Percentiles rank a stretch among this genome's conserved stretches.
Evolutionary conservation across 2,113 vertebrate species (phyloP).

Genomic region (Chrysochloris asiatica): DNA sequence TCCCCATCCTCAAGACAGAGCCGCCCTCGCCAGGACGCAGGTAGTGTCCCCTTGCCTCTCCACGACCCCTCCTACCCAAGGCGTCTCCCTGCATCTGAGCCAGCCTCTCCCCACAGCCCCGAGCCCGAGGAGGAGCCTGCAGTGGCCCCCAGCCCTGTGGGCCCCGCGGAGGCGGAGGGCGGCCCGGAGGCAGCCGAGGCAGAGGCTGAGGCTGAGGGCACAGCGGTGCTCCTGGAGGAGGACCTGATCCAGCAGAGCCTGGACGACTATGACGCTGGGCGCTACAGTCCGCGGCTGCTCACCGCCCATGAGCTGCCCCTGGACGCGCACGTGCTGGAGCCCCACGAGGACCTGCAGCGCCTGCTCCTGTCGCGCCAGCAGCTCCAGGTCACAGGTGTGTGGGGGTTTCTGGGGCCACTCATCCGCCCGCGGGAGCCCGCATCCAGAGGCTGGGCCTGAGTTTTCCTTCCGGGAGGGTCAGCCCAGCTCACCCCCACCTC

Average conservation of each 20-base stretch:
- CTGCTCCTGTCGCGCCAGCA: slow-evolving; percentile 92
- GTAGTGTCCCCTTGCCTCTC: slow-evolving; percentile 34
- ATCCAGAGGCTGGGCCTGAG: too few relatives aligned
- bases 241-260: slow-evolving; percentile 98
- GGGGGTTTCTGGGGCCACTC: too few relatives aligned
- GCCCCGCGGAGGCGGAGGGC: slow-evolving; percentile 41
- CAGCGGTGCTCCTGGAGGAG: slow-evolving; percentile 96
- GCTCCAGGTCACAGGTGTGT: slow-evolving; percentile 89
- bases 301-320: slow-evolving; percentile 91
- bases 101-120: slow-evolving; percentile 66
- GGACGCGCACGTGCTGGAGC: slow-evolving; percentile 91
- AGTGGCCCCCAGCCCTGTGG: slow-evolving; percentile 37
- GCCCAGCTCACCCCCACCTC: background rate
- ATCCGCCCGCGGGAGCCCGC: too few relatives aligned
- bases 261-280: slow-evolving; percentile 94
- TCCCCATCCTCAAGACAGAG: slow-evolving; percentile 94
- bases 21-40: slow-evolving; percentile 77
- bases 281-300: slow-evolving; percentile 94
- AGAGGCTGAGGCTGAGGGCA: slow-evolving; percentile 78
- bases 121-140: slow-evolving; percentile 77
- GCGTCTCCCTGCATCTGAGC: accelerated
- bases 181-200: slow-evolving; percentile 72
- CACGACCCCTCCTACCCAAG: accelerated
- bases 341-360: slow-evolving; percentile 91
- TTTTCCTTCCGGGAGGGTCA: background rate